Evolutionary conservation across 2,888 invertebrate species (phyloP), one percentile per base, ranked within the genome.

Genomic region (Limenitis camilla): DNA sequence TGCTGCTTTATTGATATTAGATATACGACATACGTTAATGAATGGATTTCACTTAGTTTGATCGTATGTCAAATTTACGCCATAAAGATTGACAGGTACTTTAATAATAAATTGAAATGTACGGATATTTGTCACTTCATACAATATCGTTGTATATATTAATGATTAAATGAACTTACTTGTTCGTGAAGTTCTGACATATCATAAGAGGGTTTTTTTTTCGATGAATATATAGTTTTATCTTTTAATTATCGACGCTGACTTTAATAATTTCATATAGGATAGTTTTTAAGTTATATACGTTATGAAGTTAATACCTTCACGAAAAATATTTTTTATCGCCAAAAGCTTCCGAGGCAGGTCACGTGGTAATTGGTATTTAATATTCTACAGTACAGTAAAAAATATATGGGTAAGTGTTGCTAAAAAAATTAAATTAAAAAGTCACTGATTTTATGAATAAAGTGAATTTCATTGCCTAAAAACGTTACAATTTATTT

Each of bases 291-390:
- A 39, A 39, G 39, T 50, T 42, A 39, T 50, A 36, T 42, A 50
- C 43, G n/a, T 43, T 43, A 31, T 36, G 35, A 29, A 29, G 36
- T 1, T n/a, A 35, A 33, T 32, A 10, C 27, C 43, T 43, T 44
- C 43, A 43, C 38, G 43, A 30, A 32, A 38, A 43, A 31, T 43
- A 50, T 50, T 43, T 50, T 43, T 43, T 43, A 43, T 38, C 36
- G 31, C 49, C 9, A 11, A 11, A 28, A 49, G 7, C 43, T 49
- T 27, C 6, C 30, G 38, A 43, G 38, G 39, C 31, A 39, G 31
- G 28, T 38, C 31, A 43, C 42, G 31, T 45, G 35, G 35, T n/a
- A n/a, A n/a, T n/a, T n/a, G n/a, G n/a, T n/a, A n/a, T n/a, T n/a
- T n/a, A n/a, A n/a, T n/a, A n/a, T n/a, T n/a, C n/a, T n/a, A n/a